Percentiles rank a stretch among this genome's conserved stretches.
phyloP scores from a whole-genome alignment of 2,888 invertebrate species.

The Catocala fraxini region DNA sequence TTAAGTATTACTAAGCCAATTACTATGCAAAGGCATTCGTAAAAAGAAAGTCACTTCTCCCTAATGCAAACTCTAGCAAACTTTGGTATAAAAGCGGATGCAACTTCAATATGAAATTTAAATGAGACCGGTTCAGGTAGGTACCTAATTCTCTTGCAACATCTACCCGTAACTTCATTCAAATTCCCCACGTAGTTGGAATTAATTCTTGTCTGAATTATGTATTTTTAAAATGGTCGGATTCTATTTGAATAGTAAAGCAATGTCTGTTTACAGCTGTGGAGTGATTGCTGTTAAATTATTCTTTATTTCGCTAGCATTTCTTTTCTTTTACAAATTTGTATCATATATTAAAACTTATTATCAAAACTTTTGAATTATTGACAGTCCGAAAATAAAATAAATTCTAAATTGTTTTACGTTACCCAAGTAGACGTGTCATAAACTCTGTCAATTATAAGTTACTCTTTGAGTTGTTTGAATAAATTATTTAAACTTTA shows the following conservation, averaged over 20 bases:
- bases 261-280: constrained; percentile 15
- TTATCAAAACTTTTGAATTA: background rate
- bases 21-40: constrained; percentile 59
- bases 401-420: background rate
- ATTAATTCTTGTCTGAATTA: constrained; percentile 66
- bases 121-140: constrained; percentile 64
- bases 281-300: constrained; percentile 5
- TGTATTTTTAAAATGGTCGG: constrained; percentile 64
- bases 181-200: constrained; percentile 60
- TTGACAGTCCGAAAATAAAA: background rate
- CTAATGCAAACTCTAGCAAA: constrained; percentile 56
- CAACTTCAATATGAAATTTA: constrained; percentile 73
- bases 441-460: too few species aligned
- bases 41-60: constrained; percentile 54
- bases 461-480: too few species aligned
- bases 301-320: background rate
- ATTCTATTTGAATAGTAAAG: constrained; percentile 46
- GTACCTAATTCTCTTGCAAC: constrained; percentile 61
- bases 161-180: constrained; percentile 63
- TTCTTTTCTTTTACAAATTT: background rate
- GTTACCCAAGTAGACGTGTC: too few species aligned
- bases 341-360: background rate
- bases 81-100: constrained; percentile 62
- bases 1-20: constrained; percentile 51
- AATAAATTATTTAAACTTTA: too few species aligned